A percentile compares a stretch with the other conserved stretches of the same genome.
These are phyloP conservation scores for Atrichornis clamosus DNA, from an alignment of 2,113 vertebrate species.

Conservation along the genomic window DNA sequence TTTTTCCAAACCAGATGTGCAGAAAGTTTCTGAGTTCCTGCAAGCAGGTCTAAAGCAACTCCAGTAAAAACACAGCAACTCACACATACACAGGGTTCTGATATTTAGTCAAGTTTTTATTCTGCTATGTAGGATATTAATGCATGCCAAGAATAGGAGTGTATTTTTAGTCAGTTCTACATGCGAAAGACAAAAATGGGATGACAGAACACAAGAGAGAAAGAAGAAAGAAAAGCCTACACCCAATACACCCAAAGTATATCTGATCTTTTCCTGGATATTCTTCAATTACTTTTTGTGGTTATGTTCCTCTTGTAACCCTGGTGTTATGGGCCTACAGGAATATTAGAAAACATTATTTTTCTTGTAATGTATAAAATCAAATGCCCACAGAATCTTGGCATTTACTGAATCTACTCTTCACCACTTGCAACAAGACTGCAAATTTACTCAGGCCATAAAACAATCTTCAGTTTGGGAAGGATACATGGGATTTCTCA, in stretches of 20 bases:
- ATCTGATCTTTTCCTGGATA: not conserved
- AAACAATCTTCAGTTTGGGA: not conserved
- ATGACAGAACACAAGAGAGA: not conserved
- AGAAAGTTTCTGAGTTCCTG: not conserved
- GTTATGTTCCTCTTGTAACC: not conserved
- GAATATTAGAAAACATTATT: not conserved
- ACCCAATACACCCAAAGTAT: not conserved
- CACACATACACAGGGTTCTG: not conserved
- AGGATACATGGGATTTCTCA: not conserved
- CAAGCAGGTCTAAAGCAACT: not conserved
- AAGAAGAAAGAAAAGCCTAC: conserved; percentile 13
- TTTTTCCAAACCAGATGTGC: not conserved
- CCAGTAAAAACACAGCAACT: not conserved
- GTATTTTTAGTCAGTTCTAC: conserved; percentile 4
- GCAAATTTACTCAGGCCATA: conserved; percentile 41
- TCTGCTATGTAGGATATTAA: not conserved
- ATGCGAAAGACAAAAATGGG: not conserved
- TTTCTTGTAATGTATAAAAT: conserved; percentile 31
- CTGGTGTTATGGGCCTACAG: not conserved
- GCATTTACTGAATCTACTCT: conserved; percentile 66
- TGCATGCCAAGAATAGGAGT: not conserved
- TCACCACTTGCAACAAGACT: conserved; percentile 4
- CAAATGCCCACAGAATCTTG: conserved; percentile 28
- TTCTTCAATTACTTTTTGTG: not conserved
- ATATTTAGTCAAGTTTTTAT: not conserved